Percentiles rank a stretch among this genome's conserved stretches.
Conservation (phyloP, 2,797 vertebrate genomes). For the Brachyrhaphis roseni region DNA sequence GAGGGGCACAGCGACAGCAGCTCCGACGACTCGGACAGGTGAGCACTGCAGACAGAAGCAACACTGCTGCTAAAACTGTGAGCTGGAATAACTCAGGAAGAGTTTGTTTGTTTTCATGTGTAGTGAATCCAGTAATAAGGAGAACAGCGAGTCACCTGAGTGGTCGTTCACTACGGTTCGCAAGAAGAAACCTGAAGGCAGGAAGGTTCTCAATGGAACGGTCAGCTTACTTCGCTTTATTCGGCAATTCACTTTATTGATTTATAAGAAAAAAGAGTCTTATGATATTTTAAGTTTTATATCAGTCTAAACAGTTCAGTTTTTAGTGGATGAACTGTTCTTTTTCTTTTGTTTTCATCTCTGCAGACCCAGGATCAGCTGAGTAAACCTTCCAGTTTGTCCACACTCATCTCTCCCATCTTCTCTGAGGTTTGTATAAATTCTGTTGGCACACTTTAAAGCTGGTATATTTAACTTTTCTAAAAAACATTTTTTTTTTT, state of each 20-base stretch:
- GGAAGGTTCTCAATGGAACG: conserved; percentile 88
- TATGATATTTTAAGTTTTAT: not conserved
- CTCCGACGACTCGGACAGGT: conserved; percentile 92
- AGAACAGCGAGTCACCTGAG: conserved; percentile 85
- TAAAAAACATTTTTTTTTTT: too few species aligned
- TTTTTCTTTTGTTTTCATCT: not conserved
- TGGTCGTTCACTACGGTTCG: conserved; percentile 92
- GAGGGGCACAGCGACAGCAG: conserved; percentile 88
- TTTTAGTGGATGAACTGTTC: not conserved
- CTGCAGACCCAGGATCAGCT: conserved; percentile 87
- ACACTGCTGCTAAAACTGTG: not conserved
- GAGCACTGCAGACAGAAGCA: not conserved
- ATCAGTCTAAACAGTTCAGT: not conserved
- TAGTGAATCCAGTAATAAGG: conserved; percentile 90
- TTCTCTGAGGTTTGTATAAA: conserved; percentile 78
- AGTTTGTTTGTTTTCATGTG: conserved; percentile 20
- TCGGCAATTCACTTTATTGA: not conserved
- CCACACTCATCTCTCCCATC: conserved; percentile 88
- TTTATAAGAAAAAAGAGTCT: not conserved
- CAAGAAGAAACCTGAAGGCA: conserved; percentile 87
- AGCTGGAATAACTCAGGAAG: not conserved
- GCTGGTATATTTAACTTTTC: not conserved
- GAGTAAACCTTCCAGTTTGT: conserved; percentile 86
- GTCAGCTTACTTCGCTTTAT: conserved; percentile 70
- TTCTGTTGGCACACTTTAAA: not conserved